A percentile compares a stretch with the other conserved stretches of the same genome.
These are phyloP conservation scores for Hyaena hyaena DNA, from an alignment of 2,113 vertebrate species.

Conservation along the genomic window DNA sequence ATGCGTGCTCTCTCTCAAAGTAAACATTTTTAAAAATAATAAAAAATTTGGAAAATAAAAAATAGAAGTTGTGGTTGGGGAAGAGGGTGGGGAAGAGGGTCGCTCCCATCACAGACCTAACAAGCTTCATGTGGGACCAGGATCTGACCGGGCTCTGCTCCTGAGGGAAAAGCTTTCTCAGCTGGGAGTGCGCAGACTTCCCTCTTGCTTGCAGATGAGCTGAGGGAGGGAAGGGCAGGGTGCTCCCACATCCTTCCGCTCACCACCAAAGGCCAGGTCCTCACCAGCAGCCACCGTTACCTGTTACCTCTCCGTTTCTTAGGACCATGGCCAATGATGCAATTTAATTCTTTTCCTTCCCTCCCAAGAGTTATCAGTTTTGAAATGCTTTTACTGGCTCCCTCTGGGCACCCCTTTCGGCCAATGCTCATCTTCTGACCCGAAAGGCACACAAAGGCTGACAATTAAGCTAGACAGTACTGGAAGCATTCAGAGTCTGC, in stretches of 20 bases:
- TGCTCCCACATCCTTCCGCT: not conserved
- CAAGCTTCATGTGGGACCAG: not conserved
- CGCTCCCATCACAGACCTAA: not conserved
- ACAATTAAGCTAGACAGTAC: not conserved
- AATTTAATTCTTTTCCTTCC: not conserved
- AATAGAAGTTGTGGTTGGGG: not conserved
- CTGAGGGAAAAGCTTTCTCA: not conserved
- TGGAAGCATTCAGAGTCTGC: not conserved
- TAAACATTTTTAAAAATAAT: no score
- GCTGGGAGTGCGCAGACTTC: not conserved
- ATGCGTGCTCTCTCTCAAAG: no score
- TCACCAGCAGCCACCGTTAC: slow-evolving; percentile 41
- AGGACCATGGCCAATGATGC: not conserved
- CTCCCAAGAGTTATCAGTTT: not conserved
- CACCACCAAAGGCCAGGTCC: not conserved
- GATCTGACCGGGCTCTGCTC: not conserved
- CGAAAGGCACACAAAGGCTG: not conserved
- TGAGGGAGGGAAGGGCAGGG: not conserved
- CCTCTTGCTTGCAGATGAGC: not conserved
- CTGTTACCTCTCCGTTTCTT: slow-evolving; percentile 15
- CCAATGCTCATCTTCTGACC: not conserved
- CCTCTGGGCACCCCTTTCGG: not conserved
- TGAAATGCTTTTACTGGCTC: not conserved
- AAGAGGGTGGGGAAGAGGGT: not conserved
- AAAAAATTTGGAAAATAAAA: no score